phyloP scores from a whole-genome alignment of 2,113 vertebrate genomes.

The Thryonomys swinderianus region DNA sequence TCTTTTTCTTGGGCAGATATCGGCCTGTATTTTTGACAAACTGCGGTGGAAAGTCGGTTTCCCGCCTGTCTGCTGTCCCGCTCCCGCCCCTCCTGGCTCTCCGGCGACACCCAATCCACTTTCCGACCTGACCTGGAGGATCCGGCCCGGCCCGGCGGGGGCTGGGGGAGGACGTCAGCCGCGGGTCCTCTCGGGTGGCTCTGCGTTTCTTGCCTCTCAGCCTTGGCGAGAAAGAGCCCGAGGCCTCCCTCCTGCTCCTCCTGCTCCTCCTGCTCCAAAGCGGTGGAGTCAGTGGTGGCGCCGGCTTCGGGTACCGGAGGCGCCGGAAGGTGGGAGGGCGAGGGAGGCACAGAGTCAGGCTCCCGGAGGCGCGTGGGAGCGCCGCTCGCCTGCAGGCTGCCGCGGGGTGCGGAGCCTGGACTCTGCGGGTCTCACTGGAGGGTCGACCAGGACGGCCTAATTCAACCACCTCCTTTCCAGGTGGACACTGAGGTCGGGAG shows the following conservation, averaged over 20 bases:
- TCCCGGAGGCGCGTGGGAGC: not conserved
- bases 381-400: not conserved
- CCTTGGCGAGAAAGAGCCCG: not conserved
- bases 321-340: not conserved
- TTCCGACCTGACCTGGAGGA: slow-evolving; percentile 49
- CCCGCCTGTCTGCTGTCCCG: slow-evolving; percentile 55
- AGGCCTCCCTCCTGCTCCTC: not conserved
- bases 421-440: not conserved
- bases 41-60: slow-evolving; percentile 59
- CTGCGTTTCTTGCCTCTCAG: slow-evolving; percentile 47
- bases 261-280: not conserved
- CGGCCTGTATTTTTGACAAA: slow-evolving; percentile 71
- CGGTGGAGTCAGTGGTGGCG: accelerated
- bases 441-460: not conserved
- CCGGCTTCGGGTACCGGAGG: not conserved
- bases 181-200: not conserved
- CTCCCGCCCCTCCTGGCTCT: slow-evolving; percentile 1
- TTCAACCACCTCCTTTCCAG: not conserved
- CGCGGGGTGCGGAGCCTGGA: not conserved
- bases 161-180: slow-evolving; percentile 68
- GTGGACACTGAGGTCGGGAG: not conserved
- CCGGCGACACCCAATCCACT: not conserved
- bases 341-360: not conserved
- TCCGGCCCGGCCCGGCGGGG: slow-evolving; percentile 32
- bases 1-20: slow-evolving; percentile 10